These are phyloP conservation scores for Pristionchus mayeri DNA, from an alignment of 2,888 invertebrate species.

Conservation along the genomic window DNA sequence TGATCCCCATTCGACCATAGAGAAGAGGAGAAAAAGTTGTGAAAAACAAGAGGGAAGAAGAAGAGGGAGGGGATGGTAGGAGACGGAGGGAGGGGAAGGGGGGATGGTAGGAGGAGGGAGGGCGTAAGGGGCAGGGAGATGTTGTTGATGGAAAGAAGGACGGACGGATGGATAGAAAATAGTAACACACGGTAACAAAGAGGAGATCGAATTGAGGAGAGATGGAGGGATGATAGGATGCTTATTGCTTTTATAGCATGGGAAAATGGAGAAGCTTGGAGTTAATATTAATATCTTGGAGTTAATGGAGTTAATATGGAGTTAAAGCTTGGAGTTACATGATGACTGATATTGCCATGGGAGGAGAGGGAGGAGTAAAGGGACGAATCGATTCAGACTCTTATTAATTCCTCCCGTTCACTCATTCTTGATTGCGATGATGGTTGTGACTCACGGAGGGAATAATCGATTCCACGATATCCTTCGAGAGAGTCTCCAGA, in stretches of 20 bases:
- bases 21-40: slow-evolving; percentile 34
- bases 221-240: not conserved
- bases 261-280: no score
- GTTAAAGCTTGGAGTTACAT: no score
- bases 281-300: not conserved
- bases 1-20: not conserved
- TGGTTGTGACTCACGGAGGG: not conserved
- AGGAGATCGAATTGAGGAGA: slow-evolving; percentile 21
- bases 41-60: slow-evolving; percentile 36
- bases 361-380: slow-evolving; percentile 23
- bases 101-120: not conserved
- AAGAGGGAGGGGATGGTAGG: slow-evolving; percentile 4
- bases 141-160: slow-evolving; percentile 36
- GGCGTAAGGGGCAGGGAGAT: not conserved
- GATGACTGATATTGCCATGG: not conserved
- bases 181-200: slow-evolving; percentile 43
- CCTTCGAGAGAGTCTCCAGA: not conserved
- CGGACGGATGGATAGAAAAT: slow-evolving; percentile 16
- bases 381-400: not conserved
- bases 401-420: not conserved
- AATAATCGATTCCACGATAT: slow-evolving; percentile 31
- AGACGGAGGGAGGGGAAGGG: not conserved
- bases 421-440: not conserved
- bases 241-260: no score
- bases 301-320: no score